Evolutionary conservation across 1,140 invertebrate genomes (phyloP).

Genomic region (Atta colombica): DNA sequence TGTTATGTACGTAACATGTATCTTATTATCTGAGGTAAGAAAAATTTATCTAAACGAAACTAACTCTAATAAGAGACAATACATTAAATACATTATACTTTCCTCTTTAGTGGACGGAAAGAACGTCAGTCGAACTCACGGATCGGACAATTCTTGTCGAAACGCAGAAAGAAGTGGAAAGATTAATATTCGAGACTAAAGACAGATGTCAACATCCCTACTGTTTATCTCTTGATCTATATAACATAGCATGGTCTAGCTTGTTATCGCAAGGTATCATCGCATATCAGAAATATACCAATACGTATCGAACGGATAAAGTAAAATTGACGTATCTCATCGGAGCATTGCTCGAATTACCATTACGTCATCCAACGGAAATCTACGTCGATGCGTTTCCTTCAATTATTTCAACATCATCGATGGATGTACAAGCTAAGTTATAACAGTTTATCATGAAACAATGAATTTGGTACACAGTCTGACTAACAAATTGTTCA

Average conservation of each 20-base stretch:
- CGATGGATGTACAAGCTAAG: slow-evolving; percentile 81
- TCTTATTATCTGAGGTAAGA: slow-evolving; percentile 83
- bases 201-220: slow-evolving; percentile 81
- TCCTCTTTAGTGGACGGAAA: slow-evolving; percentile 80
- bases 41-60: slow-evolving; percentile 23
- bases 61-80: neutral
- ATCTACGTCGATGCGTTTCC: slow-evolving; percentile 77
- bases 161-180: slow-evolving; percentile 81
- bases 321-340: slow-evolving; percentile 71
- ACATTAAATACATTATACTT: slow-evolving; percentile 18
- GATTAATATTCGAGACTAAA: slow-evolving; percentile 73
- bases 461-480: neutral
- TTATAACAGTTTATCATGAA: slow-evolving; percentile 74
- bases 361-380: slow-evolving; percentile 73
- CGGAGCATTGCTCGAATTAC: slow-evolving; percentile 75
- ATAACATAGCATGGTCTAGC: slow-evolving; percentile 79
- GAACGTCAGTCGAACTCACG: slow-evolving; percentile 65
- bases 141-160: slow-evolving; percentile 79
- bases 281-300: slow-evolving; percentile 41
- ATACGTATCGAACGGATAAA: slow-evolving; percentile 76
- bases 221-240: slow-evolving; percentile 83
- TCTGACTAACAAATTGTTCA: too few species aligned
- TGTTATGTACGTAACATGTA: slow-evolving; percentile 83
- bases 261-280: slow-evolving; percentile 76
- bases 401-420: slow-evolving; percentile 66